Evolutionary conservation across 2,797 vertebrate genomes (phyloP).

Genomic region (Philypnodon macrostomus): DNA sequence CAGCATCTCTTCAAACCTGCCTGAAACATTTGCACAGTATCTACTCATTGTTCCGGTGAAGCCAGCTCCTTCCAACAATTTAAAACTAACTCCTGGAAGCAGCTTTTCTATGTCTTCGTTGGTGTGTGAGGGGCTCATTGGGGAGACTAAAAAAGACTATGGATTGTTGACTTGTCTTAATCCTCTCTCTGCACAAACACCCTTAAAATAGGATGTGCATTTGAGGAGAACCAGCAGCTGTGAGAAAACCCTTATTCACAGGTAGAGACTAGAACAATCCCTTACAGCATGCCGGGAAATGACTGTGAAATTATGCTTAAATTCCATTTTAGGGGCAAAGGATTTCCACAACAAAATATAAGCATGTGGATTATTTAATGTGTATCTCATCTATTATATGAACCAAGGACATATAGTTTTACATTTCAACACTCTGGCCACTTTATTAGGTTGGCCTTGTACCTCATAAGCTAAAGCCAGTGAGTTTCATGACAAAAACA

Average conservation of each 20-base stretch:
- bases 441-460: too few species aligned
- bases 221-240: constrained; percentile 43
- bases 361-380: not conserved
- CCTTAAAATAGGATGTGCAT: constrained; percentile 49
- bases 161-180: constrained; percentile 72
- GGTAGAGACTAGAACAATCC: constrained; percentile 27
- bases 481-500: too few species aligned
- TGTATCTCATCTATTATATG: constrained; percentile 20
- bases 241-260: constrained; percentile 36
- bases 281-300: constrained; percentile 10
- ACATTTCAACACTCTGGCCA: too few species aligned
- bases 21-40: not conserved
- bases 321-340: constrained; percentile 12
- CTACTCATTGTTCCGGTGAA: constrained; percentile 52
- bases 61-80: constrained; percentile 54
- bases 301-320: constrained; percentile 6
- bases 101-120: constrained; percentile 54
- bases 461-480: too few species aligned
- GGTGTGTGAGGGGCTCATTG: constrained; percentile 53
- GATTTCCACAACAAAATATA: constrained; percentile 15
- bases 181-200: constrained; percentile 64
- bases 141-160: constrained; percentile 60
- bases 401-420: constrained; percentile 6
- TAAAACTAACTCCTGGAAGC: constrained; percentile 50
- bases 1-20: not conserved